phyloP scores from a whole-genome alignment of 2,113 vertebrate genomes.

The Noctilio leporinus region DNA sequence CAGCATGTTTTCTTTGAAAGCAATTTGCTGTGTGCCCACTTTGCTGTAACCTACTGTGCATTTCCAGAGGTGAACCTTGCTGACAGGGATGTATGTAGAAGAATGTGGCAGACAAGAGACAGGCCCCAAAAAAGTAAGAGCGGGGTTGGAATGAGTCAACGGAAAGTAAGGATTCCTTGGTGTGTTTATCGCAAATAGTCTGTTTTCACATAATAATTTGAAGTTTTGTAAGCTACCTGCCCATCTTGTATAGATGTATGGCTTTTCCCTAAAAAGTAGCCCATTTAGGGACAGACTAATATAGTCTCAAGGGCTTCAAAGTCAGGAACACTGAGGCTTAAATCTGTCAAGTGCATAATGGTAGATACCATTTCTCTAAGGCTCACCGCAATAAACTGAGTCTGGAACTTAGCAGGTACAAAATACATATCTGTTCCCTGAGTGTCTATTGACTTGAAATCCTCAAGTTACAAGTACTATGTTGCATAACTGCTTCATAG shows the following conservation, averaged over 20 bases:
- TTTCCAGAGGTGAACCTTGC: background rate
- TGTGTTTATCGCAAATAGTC: background rate
- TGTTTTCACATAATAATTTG: background rate
- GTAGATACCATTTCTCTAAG: background rate
- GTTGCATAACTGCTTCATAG: background rate
- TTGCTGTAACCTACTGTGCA: background rate
- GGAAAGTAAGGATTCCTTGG: background rate
- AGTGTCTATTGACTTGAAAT: background rate
- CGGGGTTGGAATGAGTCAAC: background rate
- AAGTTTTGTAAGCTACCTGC: background rate
- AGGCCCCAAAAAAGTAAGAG: background rate
- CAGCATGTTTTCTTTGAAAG: constrained; percentile 39
- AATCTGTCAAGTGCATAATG: background rate
- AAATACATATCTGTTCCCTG: background rate
- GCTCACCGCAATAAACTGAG: background rate
- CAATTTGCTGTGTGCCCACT: background rate
- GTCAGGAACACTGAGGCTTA: background rate
- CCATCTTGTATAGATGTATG: background rate
- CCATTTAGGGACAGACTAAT: background rate
- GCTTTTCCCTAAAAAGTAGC: background rate
- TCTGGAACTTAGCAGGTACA: background rate
- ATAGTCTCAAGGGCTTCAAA: background rate
- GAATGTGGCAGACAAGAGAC: background rate
- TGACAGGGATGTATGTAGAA: background rate
- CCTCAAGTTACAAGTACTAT: background rate